Percentiles rank a stretch among this genome's conserved stretches.
phyloP scores from a whole-genome alignment of 2,113 vertebrate species.

The Labrus mixtus region DNA sequence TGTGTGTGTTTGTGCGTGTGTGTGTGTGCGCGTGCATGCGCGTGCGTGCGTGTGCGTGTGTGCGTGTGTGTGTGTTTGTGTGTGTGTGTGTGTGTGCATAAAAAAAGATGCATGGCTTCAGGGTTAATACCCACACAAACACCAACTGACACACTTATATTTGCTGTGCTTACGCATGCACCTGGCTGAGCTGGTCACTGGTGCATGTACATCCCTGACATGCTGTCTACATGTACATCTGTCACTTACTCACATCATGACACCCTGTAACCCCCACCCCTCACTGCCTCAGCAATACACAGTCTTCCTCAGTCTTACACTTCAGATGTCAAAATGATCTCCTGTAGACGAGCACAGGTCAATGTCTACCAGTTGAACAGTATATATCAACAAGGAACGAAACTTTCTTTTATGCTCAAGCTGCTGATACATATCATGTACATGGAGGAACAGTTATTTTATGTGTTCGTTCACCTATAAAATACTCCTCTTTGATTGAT shows the following conservation, averaged over 20 bases:
- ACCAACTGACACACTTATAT: slow-evolving; percentile 24
- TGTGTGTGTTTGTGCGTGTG: not conserved
- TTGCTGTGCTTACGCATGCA: slow-evolving; percentile 46
- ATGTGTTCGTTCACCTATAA: not conserved
- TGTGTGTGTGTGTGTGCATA: not conserved
- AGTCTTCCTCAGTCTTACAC: not conserved
- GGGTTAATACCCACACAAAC: slow-evolving; percentile 20
- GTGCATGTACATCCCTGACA: slow-evolving; percentile 59
- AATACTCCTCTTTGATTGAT: not conserved
- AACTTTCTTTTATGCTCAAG: not conserved
- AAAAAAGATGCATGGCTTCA: slow-evolving; percentile 37
- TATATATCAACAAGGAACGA: not conserved
- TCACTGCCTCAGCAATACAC: slow-evolving; percentile 27
- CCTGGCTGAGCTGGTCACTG: slow-evolving; percentile 68
- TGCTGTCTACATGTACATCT: slow-evolving; percentile 68
- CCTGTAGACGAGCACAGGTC: slow-evolving; percentile 29
- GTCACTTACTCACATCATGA: slow-evolving; percentile 56
- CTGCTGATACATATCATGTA: not conserved
- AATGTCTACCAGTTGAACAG: slow-evolving; percentile 30
- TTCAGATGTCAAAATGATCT: slow-evolving; percentile 36
- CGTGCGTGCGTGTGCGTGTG: not conserved
- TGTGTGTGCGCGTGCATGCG: no score
- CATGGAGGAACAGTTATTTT: not conserved
- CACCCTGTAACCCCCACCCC: slow-evolving; percentile 17
- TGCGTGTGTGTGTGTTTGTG: no score